Percentiles rank a stretch among this genome's conserved stretches.
These are phyloP conservation scores for Drosophila fulvimacula DNA, from an alignment of 2,888 invertebrate genomes.

Conservation along the genomic window DNA sequence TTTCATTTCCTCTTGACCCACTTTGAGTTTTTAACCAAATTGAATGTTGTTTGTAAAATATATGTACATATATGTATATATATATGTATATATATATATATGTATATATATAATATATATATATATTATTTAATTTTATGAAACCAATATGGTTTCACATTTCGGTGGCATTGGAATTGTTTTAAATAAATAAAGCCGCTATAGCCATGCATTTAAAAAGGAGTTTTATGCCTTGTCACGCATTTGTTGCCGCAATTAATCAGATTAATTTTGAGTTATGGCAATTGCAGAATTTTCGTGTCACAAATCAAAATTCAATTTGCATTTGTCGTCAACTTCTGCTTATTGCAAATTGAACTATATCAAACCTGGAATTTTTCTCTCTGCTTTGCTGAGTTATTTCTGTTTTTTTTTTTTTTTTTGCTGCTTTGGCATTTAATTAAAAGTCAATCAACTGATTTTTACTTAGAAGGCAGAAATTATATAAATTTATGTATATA, in stretches of 20 bases:
- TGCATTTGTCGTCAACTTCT: conserved; percentile 45
- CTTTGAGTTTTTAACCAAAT: conserved; percentile 37
- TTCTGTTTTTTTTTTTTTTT: conserved; percentile 3
- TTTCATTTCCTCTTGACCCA: conserved; percentile 71
- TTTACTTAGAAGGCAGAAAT: conserved; percentile 1
- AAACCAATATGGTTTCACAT: conserved; percentile 18
- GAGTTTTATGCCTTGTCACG: conserved; percentile 12
- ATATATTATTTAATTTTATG: conserved; percentile 12
- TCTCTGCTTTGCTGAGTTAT: neutral
- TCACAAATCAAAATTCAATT: conserved; percentile 48
- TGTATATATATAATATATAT: neutral
- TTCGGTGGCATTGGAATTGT: conserved; percentile 9
- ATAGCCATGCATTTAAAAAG: neutral
- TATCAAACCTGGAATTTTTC: conserved; percentile 24
- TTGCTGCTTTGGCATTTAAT: conserved; percentile 41
- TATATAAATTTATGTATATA: neutral
- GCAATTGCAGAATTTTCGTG: conserved; percentile 19
- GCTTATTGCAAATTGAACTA: conserved; percentile 38
- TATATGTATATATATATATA: neutral
- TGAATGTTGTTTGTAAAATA: conserved; percentile 20
- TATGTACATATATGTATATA: neutral
- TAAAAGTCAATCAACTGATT: conserved; percentile 56
- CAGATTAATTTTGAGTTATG: conserved; percentile 31
- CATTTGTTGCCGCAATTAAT: conserved; percentile 23
- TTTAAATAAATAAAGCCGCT: conserved; percentile 20